A percentile compares a stretch with the other conserved stretches of the same genome.
Conservation (phyloP, 2,888 invertebrate genomes). For the Xestia xanthographa region DNA sequence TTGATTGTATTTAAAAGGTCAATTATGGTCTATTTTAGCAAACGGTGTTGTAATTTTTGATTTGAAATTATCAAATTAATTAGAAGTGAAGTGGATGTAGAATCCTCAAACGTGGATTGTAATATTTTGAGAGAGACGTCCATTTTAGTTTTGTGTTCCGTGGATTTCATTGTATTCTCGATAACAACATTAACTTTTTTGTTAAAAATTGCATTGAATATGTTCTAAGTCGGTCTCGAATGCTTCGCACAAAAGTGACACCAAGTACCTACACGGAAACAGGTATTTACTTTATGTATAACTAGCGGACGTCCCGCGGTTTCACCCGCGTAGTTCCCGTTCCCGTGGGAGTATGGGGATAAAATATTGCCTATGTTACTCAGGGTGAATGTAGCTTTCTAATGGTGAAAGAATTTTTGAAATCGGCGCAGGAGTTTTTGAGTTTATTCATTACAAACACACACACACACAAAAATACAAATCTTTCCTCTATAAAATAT, state of each 20-base stretch:
- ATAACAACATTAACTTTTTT: background rate
- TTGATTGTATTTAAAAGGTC: conserved; percentile 36
- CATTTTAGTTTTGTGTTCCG: background rate
- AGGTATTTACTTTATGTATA: conserved; percentile 42
- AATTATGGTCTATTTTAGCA: conserved; percentile 12
- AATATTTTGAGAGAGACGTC: background rate
- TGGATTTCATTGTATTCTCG: background rate
- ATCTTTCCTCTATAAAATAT: too few relatives aligned
- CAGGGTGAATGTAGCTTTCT: too few relatives aligned
- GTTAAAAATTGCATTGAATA: background rate
- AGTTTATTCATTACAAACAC: too few relatives aligned
- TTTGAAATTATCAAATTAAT: background rate
- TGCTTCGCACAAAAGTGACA: conserved; percentile 22
- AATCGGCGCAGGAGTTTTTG: too few relatives aligned
- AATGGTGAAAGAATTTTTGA: too few relatives aligned
- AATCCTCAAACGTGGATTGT: background rate
- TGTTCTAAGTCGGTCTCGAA: conserved; percentile 5
- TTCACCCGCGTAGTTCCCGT: too few relatives aligned
- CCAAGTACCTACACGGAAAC: conserved; percentile 22
- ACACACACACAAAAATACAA: too few relatives aligned
- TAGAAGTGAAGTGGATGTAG: conserved; percentile 24
- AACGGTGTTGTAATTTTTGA: background rate
- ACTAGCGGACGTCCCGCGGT: too few relatives aligned
- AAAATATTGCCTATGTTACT: too few relatives aligned
- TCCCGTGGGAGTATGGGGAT: too few relatives aligned